Conservation (phyloP, 1,140 invertebrate genomes). For the Cherax quadricarinatus region DNA sequence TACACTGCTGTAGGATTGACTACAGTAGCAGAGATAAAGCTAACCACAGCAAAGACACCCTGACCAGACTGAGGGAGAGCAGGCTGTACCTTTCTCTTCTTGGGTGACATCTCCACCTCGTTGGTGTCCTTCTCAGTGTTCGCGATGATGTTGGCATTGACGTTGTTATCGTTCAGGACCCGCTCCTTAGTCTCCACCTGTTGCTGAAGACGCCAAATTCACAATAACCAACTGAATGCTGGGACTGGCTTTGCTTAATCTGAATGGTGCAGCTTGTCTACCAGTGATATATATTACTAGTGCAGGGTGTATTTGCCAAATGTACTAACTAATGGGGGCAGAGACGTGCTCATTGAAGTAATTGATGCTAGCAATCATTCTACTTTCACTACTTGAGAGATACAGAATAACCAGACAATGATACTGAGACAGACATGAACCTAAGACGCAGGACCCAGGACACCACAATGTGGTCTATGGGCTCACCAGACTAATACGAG, state of each 20-base stretch:
- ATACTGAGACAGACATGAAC: constrained; percentile 60
- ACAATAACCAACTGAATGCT: constrained; percentile 70
- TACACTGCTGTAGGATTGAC: constrained; percentile 29
- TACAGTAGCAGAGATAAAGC: constrained; percentile 55
- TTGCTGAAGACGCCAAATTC: constrained; percentile 69
- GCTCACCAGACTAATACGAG: constrained; percentile 49
- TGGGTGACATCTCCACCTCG: constrained; percentile 77
- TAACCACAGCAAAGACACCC: constrained; percentile 69
- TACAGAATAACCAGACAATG: constrained; percentile 57
- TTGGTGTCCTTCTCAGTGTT: constrained; percentile 74
- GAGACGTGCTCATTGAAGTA: constrained; percentile 69
- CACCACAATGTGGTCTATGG: constrained; percentile 49
- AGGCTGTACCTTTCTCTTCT: constrained; percentile 76
- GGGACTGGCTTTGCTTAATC: constrained; percentile 69
- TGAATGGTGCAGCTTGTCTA: constrained; percentile 67
- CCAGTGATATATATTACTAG: constrained; percentile 51
- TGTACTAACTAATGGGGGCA: constrained; percentile 55
- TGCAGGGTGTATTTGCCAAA: constrained; percentile 71
- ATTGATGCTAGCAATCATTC: constrained; percentile 57
- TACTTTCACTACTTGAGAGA: constrained; percentile 61
- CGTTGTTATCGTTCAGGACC: constrained; percentile 83
- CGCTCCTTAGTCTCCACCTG: constrained; percentile 74
- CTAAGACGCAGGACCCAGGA: constrained; percentile 46
- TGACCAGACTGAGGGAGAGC: constrained; percentile 65
- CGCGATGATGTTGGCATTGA: constrained; percentile 81